Evolutionary conservation across 2,888 invertebrate species (phyloP).

Genomic region (Stenotaenia linearis): DNA sequence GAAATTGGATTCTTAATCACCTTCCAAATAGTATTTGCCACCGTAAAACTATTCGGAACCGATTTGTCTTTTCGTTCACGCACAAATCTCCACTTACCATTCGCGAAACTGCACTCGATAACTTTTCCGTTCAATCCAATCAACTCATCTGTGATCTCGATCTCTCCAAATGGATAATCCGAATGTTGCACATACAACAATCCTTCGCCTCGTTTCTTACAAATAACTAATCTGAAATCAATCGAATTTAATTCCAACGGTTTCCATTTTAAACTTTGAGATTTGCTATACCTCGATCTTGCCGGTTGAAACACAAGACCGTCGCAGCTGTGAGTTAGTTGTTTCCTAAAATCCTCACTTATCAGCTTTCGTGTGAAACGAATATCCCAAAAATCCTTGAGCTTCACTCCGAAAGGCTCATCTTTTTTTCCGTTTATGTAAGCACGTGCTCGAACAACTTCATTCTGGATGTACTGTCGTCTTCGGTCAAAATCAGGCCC

Average conservation of each 20-base stretch:
- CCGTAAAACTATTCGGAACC: no score
- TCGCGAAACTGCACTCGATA: no score
- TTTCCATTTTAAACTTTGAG: conserved; percentile 96
- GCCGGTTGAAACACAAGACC: conserved; percentile 96
- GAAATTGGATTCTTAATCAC: no score
- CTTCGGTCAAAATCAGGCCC: neutral
- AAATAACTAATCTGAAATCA: neutral
- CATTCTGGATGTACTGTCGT: neutral
- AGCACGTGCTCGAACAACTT: neutral
- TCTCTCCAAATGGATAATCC: no score
- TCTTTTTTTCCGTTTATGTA: neutral
- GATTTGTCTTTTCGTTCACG: no score
- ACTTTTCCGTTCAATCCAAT: no score
- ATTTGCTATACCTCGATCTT: conserved; percentile 72
- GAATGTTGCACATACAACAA: neutral
- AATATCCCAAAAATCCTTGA: neutral
- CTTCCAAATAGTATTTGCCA: no score
- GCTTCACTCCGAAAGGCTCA: neutral
- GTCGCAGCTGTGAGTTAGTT: conserved; percentile 89
- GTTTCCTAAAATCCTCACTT: conserved; percentile 76
- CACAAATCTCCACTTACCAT: no score
- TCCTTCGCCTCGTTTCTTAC: neutral
- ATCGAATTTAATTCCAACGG: conserved; percentile 51
- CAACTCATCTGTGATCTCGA: no score
- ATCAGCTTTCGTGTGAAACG: neutral